Percentiles rank a stretch among this genome's conserved stretches.
phyloP scores from a whole-genome alignment of 1,140 invertebrate species.

The Mamestra configurata region DNA sequence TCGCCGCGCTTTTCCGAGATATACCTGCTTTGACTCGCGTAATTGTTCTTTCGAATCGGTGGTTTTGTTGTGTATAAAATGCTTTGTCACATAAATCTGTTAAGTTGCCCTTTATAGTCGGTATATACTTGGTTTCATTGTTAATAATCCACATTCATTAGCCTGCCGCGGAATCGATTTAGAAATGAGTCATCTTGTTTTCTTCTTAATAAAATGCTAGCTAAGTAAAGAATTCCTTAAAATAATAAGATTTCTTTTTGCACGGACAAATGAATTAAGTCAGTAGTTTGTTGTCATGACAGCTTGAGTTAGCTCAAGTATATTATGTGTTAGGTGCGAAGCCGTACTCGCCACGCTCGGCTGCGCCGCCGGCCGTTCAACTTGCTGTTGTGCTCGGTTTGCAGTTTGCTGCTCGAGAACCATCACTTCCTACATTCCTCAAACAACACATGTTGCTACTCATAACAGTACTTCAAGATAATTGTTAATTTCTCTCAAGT shows the following conservation, averaged over 20 bases:
- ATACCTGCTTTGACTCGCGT: slow-evolving; percentile 84
- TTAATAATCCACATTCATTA: slow-evolving; percentile 75
- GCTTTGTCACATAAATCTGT: slow-evolving; percentile 85
- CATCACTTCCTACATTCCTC: slow-evolving; percentile 76
- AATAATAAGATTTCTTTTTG: neutral
- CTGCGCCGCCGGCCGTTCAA: slow-evolving; percentile 81
- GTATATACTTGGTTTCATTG: slow-evolving; percentile 70
- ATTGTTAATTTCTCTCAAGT: slow-evolving; percentile 27
- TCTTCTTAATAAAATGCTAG: slow-evolving; percentile 5
- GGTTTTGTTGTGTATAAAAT: slow-evolving; percentile 84
- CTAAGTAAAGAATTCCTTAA: neutral
- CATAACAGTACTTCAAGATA: slow-evolving; percentile 34
- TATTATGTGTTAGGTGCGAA: slow-evolving; percentile 63
- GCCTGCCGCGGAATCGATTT: slow-evolving; percentile 55
- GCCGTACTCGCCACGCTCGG: slow-evolving; percentile 76
- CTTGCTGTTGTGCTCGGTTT: slow-evolving; percentile 74
- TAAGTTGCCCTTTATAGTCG: slow-evolving; percentile 69
- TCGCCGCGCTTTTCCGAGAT: slow-evolving; percentile 78
- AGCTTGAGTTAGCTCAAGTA: slow-evolving; percentile 38
- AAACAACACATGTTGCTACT: slow-evolving; percentile 46
- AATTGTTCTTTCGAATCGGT: slow-evolving; percentile 86
- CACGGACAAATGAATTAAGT: neutral
- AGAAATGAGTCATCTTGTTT: slow-evolving; percentile 58
- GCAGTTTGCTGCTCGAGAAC: slow-evolving; percentile 75
- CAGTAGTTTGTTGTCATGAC: slow-evolving; percentile 11